A percentile compares a stretch with the other conserved stretches of the same genome.
Evolutionary conservation across 2,113 vertebrate genomes (phyloP).

Genomic region (Todiramphus chloris): DNA sequence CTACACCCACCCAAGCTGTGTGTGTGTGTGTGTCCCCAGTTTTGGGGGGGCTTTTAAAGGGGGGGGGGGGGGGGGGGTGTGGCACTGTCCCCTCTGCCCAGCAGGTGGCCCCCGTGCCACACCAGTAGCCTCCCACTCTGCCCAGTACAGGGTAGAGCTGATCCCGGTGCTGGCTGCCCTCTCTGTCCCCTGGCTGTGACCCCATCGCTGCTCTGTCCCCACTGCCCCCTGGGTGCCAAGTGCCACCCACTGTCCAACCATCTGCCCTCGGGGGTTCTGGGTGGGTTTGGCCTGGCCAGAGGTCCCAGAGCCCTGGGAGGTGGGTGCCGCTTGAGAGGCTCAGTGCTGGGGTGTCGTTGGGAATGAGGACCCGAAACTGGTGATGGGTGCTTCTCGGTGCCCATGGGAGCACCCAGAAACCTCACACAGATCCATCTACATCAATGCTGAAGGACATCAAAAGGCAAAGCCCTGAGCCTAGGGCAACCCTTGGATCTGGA

Average conservation of each 20-base stretch:
- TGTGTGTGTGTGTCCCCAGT: too few species aligned
- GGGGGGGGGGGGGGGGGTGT: neutral
- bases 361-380: neutral
- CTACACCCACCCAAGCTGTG: accelerated
- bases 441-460: accelerated
- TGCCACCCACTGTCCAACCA: neutral
- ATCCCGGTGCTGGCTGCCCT: neutral
- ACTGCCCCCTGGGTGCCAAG: neutral
- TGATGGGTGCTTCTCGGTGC: neutral
- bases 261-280: neutral
- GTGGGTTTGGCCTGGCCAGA: neutral
- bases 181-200: neutral
- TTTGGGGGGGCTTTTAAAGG: too few species aligned
- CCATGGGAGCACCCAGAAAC: neutral
- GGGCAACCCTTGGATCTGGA: neutral
- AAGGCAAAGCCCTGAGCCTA: neutral
- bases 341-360: neutral
- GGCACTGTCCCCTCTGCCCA: constrained; percentile 7
- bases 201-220: neutral
- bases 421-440: neutral
- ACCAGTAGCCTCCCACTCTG: neutral
- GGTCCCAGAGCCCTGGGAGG: neutral
- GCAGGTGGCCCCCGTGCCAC: constrained; percentile 41
- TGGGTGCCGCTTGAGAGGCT: neutral
- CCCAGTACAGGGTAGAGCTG: neutral